Evolutionary conservation across 2,888 invertebrate species (phyloP), one percentile per base, ranked within the genome.

Genomic region (Macaria notata): DNA sequence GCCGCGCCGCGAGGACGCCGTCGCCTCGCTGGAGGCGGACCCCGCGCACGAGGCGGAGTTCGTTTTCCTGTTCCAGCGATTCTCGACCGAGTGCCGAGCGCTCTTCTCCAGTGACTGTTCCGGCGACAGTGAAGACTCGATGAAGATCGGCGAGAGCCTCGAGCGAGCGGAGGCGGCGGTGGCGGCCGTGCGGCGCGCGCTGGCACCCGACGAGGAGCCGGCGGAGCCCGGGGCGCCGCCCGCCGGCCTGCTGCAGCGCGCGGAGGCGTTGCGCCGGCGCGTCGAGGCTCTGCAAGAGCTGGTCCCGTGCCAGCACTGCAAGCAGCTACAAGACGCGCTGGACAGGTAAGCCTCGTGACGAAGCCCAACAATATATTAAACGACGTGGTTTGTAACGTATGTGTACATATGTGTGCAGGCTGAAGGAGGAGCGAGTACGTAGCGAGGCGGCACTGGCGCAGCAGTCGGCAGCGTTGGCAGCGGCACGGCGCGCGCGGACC

Each of bases 1-100:
- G 74, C 64, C 83, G 83, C 58, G 73, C 76, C 68, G 66, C 56
- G 85, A 81, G 68, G 86, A 87, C 79, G 81, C 87, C 62, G 71
- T 85, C 68, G 77, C 83, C 75, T 87, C 88, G 76, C 81, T 93
- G 72, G 92, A 92, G 67, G 88, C 88, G 71, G 92, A 94, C 83
- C 92, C 93, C 72, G 85, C 92, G 66, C 85, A 93, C 73, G 93
- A 94, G 79, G 93, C 94, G 65, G 94, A 95, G 88, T 95, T 94
- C 84, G 92, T 92, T 69, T 94, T 93, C 84, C 92, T 95, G 71
- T 93, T 94, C 86, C 93, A 93, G 78, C 93, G 93, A 72, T 93
- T 93, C 84, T 92, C 92, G 76, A 92, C 87, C 78, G 93, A 94
- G 84, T 94, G 94, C 85, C 88, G 90, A 74, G 88, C 92, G 82